Evolutionary conservation across 2,113 vertebrate genomes (phyloP), one percentile per base, ranked within the genome.

Genomic region (Charina bottae): DNA sequence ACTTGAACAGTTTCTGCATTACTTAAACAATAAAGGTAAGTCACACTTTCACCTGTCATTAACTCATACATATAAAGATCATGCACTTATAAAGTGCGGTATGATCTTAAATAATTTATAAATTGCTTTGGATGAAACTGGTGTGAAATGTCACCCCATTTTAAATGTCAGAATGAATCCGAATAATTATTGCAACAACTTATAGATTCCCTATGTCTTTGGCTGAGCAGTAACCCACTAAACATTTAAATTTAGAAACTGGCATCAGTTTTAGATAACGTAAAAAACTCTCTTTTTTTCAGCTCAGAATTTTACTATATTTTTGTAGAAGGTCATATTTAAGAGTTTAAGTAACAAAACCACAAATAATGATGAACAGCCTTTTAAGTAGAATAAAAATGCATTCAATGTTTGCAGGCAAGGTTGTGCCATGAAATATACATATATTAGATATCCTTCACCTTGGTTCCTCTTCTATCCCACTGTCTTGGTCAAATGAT

Each of bases 201-300:
- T 85, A 85, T 28, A 85, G 46, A 33, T 12, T 54, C 10, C 28
- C 60, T 37, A 7, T 89, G 15, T 64, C 26, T 84, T 90, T 90
- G 56, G 33, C 28, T 90, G 72, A 60, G 23, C 42, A 89, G 49
- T 89, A 26, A 17, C 26, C 60, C 26, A 54, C 26, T 42, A 56
- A 58, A 33, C 10, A 15, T 83, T 90, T 85, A 60, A 90, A 90
- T 85, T 24, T 28, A 90, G 60, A 90, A 28, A 54, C 42, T 53
- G 23, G 23, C 33, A 83, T 90, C 37, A 59, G 6, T 58, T 28
- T 89, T 49, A 58, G 46, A 62, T 42, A 7, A 10, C 24, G 53
- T 49, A n/a, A 53, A 59, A 33, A 55, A n/a, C 28, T 17, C 4
- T 49, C 11, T n/a, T 89, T 26, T 26, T 68, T 89, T 89, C 49